Conservation (phyloP, 2,113 vertebrate genomes). For the Hemicordylus capensis region DNA sequence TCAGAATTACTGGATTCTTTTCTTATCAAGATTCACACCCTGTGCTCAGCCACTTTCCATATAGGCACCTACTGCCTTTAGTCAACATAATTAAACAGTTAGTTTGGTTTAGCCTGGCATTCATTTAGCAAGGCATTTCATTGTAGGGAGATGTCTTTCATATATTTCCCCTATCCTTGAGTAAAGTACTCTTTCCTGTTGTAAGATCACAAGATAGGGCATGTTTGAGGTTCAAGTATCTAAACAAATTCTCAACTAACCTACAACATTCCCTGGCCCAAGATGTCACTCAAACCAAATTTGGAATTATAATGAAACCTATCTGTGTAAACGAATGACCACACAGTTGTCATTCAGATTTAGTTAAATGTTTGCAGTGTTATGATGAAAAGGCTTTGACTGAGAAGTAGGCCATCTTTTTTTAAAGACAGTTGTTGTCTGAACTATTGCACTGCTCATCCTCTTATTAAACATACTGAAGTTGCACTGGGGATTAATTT, state of each 20-base stretch:
- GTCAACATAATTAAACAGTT: background rate
- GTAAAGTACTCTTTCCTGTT: background rate
- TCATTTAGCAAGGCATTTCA: too few species aligned
- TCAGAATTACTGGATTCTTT: background rate
- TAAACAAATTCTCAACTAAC: background rate
- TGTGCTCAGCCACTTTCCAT: background rate
- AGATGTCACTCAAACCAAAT: background rate
- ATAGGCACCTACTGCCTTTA: background rate
- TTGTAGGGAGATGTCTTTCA: too few species aligned
- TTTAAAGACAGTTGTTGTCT: slow-evolving; percentile 17
- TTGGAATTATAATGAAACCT: background rate
- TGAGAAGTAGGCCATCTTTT: background rate
- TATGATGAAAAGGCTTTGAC: background rate
- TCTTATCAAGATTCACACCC: background rate
- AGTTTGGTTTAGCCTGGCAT: too few species aligned
- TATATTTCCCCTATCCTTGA: too few species aligned
- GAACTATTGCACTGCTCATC: slow-evolving; percentile 6
- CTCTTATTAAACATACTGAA: background rate
- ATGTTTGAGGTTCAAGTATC: background rate
- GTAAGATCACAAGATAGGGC: background rate
- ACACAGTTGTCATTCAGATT: background rate
- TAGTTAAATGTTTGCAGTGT: background rate
- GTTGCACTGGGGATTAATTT: slow-evolving; percentile 16
- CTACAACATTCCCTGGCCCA: slow-evolving; percentile 9
- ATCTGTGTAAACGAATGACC: background rate